Conservation (phyloP, 2,113 vertebrate species). For the Chloroceryle aenea region DNA sequence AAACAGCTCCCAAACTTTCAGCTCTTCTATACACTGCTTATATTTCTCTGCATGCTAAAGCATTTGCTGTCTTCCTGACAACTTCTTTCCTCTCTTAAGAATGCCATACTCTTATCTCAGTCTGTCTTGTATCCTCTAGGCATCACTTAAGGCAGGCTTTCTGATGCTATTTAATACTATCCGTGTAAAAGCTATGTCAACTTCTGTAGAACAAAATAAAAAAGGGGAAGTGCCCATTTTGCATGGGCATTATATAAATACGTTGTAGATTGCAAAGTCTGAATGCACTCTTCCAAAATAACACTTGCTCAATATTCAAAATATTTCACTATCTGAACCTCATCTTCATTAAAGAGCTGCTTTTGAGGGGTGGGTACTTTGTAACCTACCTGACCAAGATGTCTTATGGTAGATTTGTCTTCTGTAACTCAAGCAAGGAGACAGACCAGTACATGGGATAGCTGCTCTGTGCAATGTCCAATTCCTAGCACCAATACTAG, state of each 20-base stretch:
- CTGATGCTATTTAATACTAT: neutral
- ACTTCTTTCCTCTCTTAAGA: neutral
- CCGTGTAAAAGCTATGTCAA: neutral
- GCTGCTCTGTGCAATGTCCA: neutral
- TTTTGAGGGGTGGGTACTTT: neutral
- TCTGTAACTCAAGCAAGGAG: neutral
- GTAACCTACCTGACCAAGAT: neutral
- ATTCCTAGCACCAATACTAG: neutral
- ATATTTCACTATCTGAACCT: neutral
- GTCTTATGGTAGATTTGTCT: neutral
- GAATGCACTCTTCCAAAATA: neutral
- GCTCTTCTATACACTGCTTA: neutral
- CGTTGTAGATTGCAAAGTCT: neutral
- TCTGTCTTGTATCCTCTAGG: neutral
- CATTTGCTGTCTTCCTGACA: neutral
- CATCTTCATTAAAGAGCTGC: neutral
- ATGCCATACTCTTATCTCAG: neutral
- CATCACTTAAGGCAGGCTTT: neutral
- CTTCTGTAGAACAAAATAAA: neutral
- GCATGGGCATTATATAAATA: neutral
- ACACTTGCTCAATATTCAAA: neutral
- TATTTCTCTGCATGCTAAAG: neutral
- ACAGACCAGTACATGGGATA: neutral
- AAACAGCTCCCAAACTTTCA: conserved; percentile 3
- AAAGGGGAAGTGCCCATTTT: neutral